These are phyloP conservation scores for Picathartes gymnocephalus DNA, from an alignment of 2,113 vertebrate species.

Conservation along the genomic window DNA sequence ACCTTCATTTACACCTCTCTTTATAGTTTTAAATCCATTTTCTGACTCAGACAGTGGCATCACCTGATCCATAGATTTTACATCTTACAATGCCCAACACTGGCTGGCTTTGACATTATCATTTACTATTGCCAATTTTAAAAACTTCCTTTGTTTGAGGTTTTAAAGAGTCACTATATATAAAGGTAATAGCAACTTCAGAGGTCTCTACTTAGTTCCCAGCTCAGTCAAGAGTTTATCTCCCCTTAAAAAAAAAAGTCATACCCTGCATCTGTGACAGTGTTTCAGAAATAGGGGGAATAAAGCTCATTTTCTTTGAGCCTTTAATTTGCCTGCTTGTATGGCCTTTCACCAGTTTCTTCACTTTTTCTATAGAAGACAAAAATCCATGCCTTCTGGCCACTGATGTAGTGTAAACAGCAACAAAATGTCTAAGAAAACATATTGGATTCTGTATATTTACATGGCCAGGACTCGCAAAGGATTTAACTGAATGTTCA, in stretches of 20 bases:
- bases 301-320: background rate
- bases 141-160: background rate
- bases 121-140: background rate
- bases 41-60: background rate
- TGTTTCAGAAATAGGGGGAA: background rate
- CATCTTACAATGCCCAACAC: background rate
- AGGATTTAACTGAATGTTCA: background rate
- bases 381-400: background rate
- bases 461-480: background rate
- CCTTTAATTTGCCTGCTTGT: background rate
- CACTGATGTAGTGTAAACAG: background rate
- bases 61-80: background rate
- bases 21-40: background rate
- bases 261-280: accelerated
- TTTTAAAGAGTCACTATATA: background rate
- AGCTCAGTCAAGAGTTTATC: background rate
- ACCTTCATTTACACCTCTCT: background rate
- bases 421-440: background rate
- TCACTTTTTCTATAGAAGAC: background rate
- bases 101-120: background rate
- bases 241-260: background rate
- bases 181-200: background rate
- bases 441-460: background rate
- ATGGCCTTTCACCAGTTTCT: background rate
- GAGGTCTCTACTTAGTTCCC: background rate